Evolutionary conservation across 2,888 invertebrate genomes (phyloP), one percentile per base, ranked within the genome.

Genomic region (Ariolimax columbianus): DNA sequence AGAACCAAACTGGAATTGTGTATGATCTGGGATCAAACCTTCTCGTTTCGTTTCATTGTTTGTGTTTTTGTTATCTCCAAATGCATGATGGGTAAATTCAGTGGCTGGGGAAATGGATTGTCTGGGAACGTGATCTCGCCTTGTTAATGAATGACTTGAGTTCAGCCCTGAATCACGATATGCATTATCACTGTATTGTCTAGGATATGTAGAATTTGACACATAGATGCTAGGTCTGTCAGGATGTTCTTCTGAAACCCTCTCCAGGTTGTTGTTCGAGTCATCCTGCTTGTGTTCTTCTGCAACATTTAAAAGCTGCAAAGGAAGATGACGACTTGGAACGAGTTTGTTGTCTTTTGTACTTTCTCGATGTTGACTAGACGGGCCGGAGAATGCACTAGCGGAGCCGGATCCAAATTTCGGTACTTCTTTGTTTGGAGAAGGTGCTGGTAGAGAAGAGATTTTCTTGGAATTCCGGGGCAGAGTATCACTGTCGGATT

Each of bases 401-500:
- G 63, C 59, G 9, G 66, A 59, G 6, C 79, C 73, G n/a, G 79
- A 38, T 11, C 55, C 63, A 36, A 63, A 55, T 70, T n/a, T 51
- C 17, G 68, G 73, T 23, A 33, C n/a, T 17, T 43, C 43, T 26
- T 17, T 80, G 30, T 78, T 43, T 78, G 84, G n/a, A 17, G 75
- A 43, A 11, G 43, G 38, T 63, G 51, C 40, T 51, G 72, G 59
- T 36, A 40, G 17, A 19, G 72, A 36, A 59, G 33, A 26, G 30
- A 30, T 3, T 26, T n/a, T 70, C 30, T n/a, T 72, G 17, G 43
- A 78, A 1, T n/a, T 36, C 14, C 84, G 82, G 36, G 86, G 82
- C 73, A 87, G 72, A 17, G 87, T 85, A 66, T 83, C 85, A 63
- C 70, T 85, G 83, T 84, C 86, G n/a, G 86, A 84, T 43, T 86